Conservation (phyloP, 2,888 invertebrate genomes). For the Xestia rhomboidea region DNA sequence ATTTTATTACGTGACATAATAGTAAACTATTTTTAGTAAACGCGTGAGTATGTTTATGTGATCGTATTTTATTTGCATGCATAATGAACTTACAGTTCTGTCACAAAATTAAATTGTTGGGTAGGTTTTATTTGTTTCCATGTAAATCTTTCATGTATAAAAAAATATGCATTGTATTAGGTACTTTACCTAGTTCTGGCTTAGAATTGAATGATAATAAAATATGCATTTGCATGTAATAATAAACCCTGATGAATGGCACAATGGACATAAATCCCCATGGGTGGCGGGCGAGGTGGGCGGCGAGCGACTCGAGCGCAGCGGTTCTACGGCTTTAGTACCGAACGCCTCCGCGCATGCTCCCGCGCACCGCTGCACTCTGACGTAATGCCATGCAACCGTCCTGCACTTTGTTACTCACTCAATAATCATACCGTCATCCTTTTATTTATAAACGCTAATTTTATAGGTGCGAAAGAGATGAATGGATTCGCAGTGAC, state of each 20-base stretch:
- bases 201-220: slow-evolving; percentile 36
- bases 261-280: slow-evolving; percentile 61
- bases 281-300: slow-evolving; percentile 70
- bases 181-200: slow-evolving; percentile 33
- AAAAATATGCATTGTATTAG: slow-evolving; percentile 10
- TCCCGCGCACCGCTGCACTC: slow-evolving; percentile 69
- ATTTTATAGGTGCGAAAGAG: slow-evolving; percentile 65
- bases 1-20: slow-evolving; percentile 27
- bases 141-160: slow-evolving; percentile 14
- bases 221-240: slow-evolving; percentile 50
- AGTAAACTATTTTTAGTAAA: slow-evolving; percentile 48
- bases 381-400: slow-evolving; percentile 79
- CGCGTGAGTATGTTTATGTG: slow-evolving; percentile 33
- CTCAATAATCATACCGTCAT: slow-evolving; percentile 61
- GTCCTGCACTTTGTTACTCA: slow-evolving; percentile 71
- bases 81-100: slow-evolving; percentile 14
- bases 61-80: slow-evolving; percentile 43
- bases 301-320: slow-evolving; percentile 56
- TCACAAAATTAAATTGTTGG: background rate
- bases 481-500: slow-evolving; percentile 46
- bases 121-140: slow-evolving; percentile 9
- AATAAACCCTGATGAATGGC: slow-evolving; percentile 48
- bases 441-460: slow-evolving; percentile 63
- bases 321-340: slow-evolving; percentile 56
- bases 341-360: slow-evolving; percentile 69